phyloP scores from a whole-genome alignment of 2,113 vertebrate species.

The Cinclus cinclus region DNA sequence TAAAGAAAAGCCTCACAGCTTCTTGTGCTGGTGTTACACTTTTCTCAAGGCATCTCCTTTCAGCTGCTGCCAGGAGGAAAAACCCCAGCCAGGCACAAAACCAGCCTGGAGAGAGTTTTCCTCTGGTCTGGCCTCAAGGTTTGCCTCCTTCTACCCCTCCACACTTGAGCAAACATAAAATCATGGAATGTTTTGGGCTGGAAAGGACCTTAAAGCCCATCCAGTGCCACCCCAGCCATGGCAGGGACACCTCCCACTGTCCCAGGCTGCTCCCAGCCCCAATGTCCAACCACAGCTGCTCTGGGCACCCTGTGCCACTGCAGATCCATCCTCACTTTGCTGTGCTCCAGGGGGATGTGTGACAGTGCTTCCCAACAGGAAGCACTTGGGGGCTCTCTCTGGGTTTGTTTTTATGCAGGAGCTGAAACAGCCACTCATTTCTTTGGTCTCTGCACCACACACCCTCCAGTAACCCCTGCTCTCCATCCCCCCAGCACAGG shows the following conservation, averaged over 20 bases:
- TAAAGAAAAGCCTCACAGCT: neutral
- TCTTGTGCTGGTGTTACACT: neutral
- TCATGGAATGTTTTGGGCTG: neutral
- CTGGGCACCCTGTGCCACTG: neutral
- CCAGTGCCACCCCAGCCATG: neutral
- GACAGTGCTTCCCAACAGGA: neutral
- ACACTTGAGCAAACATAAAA: neutral
- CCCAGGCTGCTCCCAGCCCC: neutral
- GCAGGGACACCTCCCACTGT: neutral
- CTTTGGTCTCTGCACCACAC: neutral
- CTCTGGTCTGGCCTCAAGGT: neutral
- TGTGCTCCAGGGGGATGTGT: fast-evolving
- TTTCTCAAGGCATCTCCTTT: neutral
- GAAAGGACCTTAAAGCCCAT: neutral
- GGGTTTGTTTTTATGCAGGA: neutral
- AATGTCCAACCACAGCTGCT: neutral
- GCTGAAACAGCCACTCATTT: neutral
- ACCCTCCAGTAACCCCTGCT: neutral
- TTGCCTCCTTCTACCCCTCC: neutral
- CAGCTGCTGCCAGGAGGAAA: neutral
- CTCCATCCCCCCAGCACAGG: neutral
- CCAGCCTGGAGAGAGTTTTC: neutral
- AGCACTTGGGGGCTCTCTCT: neutral
- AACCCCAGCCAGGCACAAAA: neutral
- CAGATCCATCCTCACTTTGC: neutral